Base-by-base conservation (phyloP, 2,113 vertebrate species). In the Oxygymnocypris stewartii region DNA sequence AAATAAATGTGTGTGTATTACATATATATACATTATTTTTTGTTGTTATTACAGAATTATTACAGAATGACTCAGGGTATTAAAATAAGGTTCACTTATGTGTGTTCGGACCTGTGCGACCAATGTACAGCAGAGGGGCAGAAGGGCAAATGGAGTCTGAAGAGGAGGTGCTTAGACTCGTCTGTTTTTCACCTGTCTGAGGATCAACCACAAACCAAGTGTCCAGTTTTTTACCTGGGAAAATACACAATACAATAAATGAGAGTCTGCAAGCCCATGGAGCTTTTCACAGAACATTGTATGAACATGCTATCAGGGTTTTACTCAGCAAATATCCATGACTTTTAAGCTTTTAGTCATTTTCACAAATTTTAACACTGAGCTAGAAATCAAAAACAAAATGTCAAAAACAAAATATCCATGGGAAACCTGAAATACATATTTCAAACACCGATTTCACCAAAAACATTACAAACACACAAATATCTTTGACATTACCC, bases 171-270 rank as follows among this genome's bases (percentile, higher is more conserved):
- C 96, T 98, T 40, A 99, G 93, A 0, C 96, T 97, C 31, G 95
- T 97, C 94, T 98, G 98, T 44, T 96, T 98, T 91, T 98, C 94
- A n/a, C 98, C 98, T 0, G 98, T 98, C 89, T 95, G 96, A 79
- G 98, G 97, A 90, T 99, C 97, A 90, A 99, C 96, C 2, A 99
- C 91, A 81, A 98, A 97, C 98, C 98, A 99, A 0, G 94, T 93
- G 89, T 99, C 98, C 91, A 97, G 97, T 92, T 99, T 99, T 92
- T 97, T 97, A 87, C 98, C 98, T 99, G 91, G 1, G 76, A 28
- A 76, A 44, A 84, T 0, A 7, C 28, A 85, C 74, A 37, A 0
- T 16, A 20, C 28, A 74, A 37, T 31, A 71, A 31, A 23, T 37
- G 3, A 83, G 40, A 31, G 4, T 4, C 4, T n/a, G 25, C 25